Conservation (phyloP, 2,797 vertebrate genomes). For the Scolopax bukidnonensis region DNA sequence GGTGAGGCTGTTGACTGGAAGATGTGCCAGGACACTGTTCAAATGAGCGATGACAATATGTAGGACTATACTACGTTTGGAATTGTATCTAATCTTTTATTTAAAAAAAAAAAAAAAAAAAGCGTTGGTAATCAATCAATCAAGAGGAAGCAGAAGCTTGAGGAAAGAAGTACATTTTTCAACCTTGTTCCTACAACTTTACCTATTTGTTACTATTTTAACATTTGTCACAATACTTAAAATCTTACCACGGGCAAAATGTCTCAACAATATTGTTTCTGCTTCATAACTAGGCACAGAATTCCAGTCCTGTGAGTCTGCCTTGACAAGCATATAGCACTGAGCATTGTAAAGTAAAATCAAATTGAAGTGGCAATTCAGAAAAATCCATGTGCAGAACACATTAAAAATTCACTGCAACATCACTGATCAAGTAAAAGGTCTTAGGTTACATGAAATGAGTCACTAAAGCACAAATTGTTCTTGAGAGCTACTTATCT, state of each 20-base stretch:
- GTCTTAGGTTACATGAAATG: conserved; percentile 53
- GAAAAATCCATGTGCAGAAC: conserved; percentile 4
- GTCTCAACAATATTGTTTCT: conserved; percentile 21
- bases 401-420: conserved; percentile 59
- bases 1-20: background rate
- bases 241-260: conserved; percentile 41
- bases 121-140: background rate
- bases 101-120: background rate
- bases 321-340: conserved; percentile 4
- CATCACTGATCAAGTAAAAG: conserved; percentile 39
- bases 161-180: background rate
- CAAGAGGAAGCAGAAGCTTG: background rate
- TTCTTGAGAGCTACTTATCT: conserved; percentile 63
- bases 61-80: background rate
- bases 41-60: background rate
- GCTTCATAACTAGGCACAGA: conserved; percentile 1
- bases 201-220: conserved; percentile 8
- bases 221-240: conserved; percentile 31
- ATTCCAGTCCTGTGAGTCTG: background rate
- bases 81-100: background rate
- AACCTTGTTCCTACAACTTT: background rate
- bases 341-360: background rate
- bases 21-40: background rate
- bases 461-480: conserved; percentile 43
- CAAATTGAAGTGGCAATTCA: conserved; percentile 35